phyloP scores from a whole-genome alignment of 2,113 vertebrate species.

The Struthidea cinerea region DNA sequence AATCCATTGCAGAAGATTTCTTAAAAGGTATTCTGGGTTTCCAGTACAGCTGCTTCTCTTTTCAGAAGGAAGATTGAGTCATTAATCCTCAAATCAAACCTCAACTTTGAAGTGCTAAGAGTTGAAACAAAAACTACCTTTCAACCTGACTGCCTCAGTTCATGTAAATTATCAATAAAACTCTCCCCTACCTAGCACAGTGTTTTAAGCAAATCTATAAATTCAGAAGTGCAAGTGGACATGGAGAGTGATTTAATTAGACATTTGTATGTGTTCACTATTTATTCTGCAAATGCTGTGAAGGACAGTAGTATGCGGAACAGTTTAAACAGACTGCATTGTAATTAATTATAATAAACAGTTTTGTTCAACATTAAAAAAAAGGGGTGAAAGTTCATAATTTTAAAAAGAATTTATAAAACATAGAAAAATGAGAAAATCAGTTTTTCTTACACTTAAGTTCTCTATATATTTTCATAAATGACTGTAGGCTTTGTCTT shows the following conservation, averaged over 20 bases:
- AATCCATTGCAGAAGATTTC: background rate
- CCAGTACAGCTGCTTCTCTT: background rate
- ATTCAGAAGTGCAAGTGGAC: background rate
- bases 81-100: conserved; percentile 14
- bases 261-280: background rate
- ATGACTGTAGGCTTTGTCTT: background rate
- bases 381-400: background rate
- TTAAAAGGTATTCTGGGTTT: conserved; percentile 16
- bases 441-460: background rate
- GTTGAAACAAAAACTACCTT: background rate
- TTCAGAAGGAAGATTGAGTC: background rate
- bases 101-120: background rate
- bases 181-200: background rate
- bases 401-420: background rate
- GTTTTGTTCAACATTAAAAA: background rate
- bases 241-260: background rate
- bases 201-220: background rate
- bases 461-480: background rate
- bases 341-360: background rate
- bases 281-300: background rate
- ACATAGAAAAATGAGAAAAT: background rate
- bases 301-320: background rate
- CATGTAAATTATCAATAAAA: background rate
- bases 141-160: background rate
- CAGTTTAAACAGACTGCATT: background rate